These are phyloP conservation scores for Coptodon rendalli DNA, from an alignment of 2,113 vertebrate genomes.

Conservation along the genomic window DNA sequence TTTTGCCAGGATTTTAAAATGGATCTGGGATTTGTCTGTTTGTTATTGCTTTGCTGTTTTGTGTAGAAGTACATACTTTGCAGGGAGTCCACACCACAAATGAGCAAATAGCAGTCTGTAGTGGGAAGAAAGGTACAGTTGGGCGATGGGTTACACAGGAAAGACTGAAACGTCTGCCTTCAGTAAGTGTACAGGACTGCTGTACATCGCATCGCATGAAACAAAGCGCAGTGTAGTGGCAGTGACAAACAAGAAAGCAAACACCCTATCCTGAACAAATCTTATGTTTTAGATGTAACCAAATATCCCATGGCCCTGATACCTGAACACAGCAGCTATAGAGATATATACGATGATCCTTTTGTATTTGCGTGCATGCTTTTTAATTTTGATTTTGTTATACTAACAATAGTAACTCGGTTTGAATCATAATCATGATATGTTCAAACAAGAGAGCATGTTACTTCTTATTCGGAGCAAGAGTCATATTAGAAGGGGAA, in stretches of 20 bases:
- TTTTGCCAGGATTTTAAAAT: neutral
- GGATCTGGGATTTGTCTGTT: neutral
- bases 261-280: neutral
- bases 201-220: neutral
- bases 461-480: neutral
- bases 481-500: neutral
- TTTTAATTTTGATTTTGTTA: fast-evolving
- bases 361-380: neutral
- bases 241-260: neutral
- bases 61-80: neutral
- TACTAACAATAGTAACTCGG: neutral
- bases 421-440: neutral
- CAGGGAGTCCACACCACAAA: neutral
- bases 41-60: neutral
- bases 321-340: neutral
- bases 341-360: neutral
- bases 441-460: neutral
- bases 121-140: neutral
- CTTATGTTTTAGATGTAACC: neutral
- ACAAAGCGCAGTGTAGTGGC: neutral
- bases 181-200: neutral
- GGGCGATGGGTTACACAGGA: neutral
- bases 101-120: neutral
- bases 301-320: neutral
- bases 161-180: neutral